Conservation (phyloP, 2,888 invertebrate species). For the Tridacna crocea region DNA sequence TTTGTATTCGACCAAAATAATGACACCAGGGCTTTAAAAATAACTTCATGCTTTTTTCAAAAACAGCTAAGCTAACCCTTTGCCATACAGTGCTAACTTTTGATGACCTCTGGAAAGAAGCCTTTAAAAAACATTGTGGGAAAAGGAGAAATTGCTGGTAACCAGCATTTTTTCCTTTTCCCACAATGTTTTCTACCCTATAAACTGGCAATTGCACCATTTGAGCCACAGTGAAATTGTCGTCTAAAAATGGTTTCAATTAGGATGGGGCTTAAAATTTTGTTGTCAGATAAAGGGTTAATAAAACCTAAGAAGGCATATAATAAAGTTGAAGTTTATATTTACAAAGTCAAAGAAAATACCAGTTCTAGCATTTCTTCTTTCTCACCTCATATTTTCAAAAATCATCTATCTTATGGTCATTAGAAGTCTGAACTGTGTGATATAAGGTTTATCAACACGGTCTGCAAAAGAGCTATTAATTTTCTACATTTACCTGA, state of each 20-base stretch:
- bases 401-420: not conserved
- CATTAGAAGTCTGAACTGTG: not conserved
- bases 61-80: too few species aligned
- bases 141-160: not conserved
- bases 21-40: too few species aligned
- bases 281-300: not conserved
- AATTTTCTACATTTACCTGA: slow-evolving; percentile 71
- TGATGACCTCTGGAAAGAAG: too few species aligned
- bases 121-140: not conserved
- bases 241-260: not conserved
- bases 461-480: not conserved
- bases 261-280: not conserved
- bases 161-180: not conserved
- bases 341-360: too few species aligned
- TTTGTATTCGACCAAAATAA: too few species aligned
- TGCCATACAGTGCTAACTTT: too few species aligned
- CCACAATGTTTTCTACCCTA: not conserved
- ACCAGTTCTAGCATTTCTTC: too few species aligned
- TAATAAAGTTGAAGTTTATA: too few species aligned
- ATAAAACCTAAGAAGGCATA: too few species aligned
- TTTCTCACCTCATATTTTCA: not conserved
- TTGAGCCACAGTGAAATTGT: too few species aligned
- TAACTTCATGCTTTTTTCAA: too few species aligned
- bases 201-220: too few species aligned
- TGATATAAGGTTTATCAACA: not conserved